Base-by-base conservation (phyloP, 2,888 invertebrate genomes). In the Penaeus monodon region DNA sequence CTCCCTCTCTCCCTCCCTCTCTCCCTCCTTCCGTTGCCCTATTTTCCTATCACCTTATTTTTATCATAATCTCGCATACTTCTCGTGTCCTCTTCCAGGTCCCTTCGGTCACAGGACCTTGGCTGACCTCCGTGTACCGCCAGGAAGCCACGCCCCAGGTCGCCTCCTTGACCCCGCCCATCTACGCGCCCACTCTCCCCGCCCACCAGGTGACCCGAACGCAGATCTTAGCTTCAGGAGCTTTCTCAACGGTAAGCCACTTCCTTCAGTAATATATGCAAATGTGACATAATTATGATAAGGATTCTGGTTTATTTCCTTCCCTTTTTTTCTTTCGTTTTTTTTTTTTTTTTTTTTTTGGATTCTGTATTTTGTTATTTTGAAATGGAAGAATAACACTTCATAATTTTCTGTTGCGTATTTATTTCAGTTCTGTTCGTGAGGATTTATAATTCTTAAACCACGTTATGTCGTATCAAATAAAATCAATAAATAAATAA, bases 61-160 rank as follows among this genome's bases (percentile, higher is more conserved):
- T 44, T 44, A 44, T 44, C 38, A 44, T 44, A 44, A 44, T 44
- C 7, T 0, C 38, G 38, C 7, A 44, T 44, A 4, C 8, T 44
- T 44, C 38, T 17, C 64, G n/a, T 20, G 44, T 66, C 8, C 33
- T 7, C 64, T 20, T 27, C 0, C 57, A 85, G 85, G 85, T 85
- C 4, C 81, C 85, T 8, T 81, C 85, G 27, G 85, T 85, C 57
- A 85, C 85, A 7, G 85, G 85, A 24, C 81, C 81, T 44, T 85
- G 85, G 85, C 76, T 85, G 81, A 85, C 85, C 38, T 85, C 74
- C 63, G 85, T 85, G 81, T 85, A 85, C 66, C 81, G 81, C 20
- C 85, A 85, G 44, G 76, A 81, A 49, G 76, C 74, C 22, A 57
- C 78, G 20, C 77, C 57, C 63, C 64, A 22, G n/a, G 17, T 44